A percentile compares a stretch with the other conserved stretches of the same genome.
phyloP scores from a whole-genome alignment of 2,797 vertebrate species.

The Melanotaenia trifasciata region DNA sequence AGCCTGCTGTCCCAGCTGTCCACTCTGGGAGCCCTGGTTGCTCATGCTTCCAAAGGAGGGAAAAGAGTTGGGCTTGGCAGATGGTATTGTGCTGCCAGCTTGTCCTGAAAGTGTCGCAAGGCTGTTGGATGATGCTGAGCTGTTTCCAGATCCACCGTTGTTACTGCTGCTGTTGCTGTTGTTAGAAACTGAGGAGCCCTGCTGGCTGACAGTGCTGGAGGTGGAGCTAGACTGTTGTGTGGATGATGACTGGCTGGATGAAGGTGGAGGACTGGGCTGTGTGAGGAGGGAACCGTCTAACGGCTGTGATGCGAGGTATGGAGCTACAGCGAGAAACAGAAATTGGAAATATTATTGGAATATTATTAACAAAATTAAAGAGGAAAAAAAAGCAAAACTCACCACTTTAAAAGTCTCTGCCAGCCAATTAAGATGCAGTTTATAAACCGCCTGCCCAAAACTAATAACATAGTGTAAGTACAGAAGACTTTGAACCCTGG shows the following conservation, averaged over 20 bases:
- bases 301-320: slow-evolving; percentile 95
- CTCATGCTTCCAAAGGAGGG: slow-evolving; percentile 89
- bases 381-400: slow-evolving; percentile 9
- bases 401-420: background rate
- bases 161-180: slow-evolving; percentile 69
- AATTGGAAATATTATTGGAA: too few species aligned
- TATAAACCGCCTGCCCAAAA: background rate
- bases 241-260: slow-evolving; percentile 84
- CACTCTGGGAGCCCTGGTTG: slow-evolving; percentile 85
- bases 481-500: background rate
- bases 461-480: background rate
- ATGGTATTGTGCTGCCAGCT: slow-evolving; percentile 78
- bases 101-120: slow-evolving; percentile 82
- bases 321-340: slow-evolving; percentile 83
- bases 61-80: slow-evolving; percentile 90
- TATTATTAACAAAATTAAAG: slow-evolving; percentile 18
- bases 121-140: slow-evolving; percentile 82
- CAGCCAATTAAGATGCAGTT: background rate
- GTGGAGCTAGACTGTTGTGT: slow-evolving; percentile 79
- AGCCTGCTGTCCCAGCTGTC: slow-evolving; percentile 88
- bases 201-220: slow-evolving; percentile 76
- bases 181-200: slow-evolving; percentile 81
- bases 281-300: slow-evolving; percentile 93
- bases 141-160: slow-evolving; percentile 74
- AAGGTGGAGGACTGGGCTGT: slow-evolving; percentile 87